These are phyloP conservation scores for Rhadinocentrus ornatus DNA, from an alignment of 2,797 vertebrate species.

Conservation along the genomic window DNA sequence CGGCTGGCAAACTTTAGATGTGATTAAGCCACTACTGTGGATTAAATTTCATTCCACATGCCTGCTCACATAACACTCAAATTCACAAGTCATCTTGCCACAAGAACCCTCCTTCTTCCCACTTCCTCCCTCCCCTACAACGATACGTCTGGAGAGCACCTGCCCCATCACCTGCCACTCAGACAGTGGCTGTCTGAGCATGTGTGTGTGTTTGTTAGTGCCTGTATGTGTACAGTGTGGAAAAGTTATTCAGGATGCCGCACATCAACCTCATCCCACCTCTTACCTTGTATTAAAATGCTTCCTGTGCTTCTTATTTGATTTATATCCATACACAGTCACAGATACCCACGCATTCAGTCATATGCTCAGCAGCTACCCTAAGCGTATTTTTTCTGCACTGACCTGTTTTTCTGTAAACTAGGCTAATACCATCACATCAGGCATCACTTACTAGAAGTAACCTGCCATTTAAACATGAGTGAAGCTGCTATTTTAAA, in stretches of 20 bases:
- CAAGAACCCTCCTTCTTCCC: conserved; percentile 19
- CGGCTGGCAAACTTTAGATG: neutral
- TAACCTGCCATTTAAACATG: conserved; percentile 21
- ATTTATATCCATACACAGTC: conserved; percentile 6
- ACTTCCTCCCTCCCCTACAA: conserved; percentile 31
- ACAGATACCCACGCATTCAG: neutral
- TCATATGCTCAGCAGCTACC: conserved; percentile 2
- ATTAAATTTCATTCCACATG: conserved; percentile 31
- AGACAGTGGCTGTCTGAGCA: conserved; percentile 56
- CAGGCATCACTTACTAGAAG: conserved; percentile 18
- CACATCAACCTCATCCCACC: conserved; percentile 37
- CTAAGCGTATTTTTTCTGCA: conserved; percentile 2
- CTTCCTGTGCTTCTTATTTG: conserved; percentile 6
- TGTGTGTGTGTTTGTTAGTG: conserved; percentile 45
- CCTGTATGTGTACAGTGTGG: conserved; percentile 23
- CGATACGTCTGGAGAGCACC: conserved; percentile 73
- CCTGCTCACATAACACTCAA: conserved; percentile 38
- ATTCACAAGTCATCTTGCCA: conserved; percentile 37
- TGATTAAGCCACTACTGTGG: conserved; percentile 10
- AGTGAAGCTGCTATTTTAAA: conserved; percentile 37
- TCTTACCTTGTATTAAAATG: conserved; percentile 28
- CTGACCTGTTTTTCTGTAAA: conserved; percentile 29
- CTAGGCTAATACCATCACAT: conserved; percentile 34
- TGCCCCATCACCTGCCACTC: conserved; percentile 81
- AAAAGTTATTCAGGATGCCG: conserved; percentile 49